Evolutionary conservation across 1,140 invertebrate species (phyloP).

Genomic region (Euglossa dilemma): DNA sequence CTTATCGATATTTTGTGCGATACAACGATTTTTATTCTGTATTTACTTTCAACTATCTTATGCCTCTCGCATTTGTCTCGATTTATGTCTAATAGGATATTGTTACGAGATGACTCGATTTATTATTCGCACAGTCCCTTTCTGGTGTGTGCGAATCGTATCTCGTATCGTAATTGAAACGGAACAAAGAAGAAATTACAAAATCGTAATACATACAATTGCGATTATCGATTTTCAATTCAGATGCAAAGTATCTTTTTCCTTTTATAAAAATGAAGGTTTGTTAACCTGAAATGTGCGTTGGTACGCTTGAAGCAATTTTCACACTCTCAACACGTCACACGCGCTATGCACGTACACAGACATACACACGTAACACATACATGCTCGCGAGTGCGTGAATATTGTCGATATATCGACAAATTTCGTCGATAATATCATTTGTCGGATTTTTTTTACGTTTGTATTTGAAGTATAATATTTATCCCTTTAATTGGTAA

Average conservation of each 20-base stretch:
- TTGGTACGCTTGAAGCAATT: not conserved
- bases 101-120: not conserved
- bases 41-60: conserved; percentile 27
- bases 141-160: not conserved
- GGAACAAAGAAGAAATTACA: not conserved
- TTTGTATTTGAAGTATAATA: not conserved
- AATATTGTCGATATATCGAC: conserved; percentile 10
- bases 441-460: not conserved
- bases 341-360: not conserved
- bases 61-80: not conserved
- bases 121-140: conserved; percentile 12
- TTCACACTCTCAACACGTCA: not conserved
- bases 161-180: no score
- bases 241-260: not conserved
- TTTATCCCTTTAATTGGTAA: not conserved
- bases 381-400: not conserved
- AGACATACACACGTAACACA: not conserved
- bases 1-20: conserved; percentile 54
- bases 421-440: not conserved
- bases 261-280: not conserved
- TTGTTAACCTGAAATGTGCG: not conserved
- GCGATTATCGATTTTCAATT: conserved; percentile 1
- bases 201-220: not conserved
- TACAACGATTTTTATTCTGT: conserved; percentile 33
- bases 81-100: conserved; percentile 27